A percentile compares a stretch with the other conserved stretches of the same genome.
Conservation (phyloP, 2,888 invertebrate species). For the Limenitis camilla region DNA sequence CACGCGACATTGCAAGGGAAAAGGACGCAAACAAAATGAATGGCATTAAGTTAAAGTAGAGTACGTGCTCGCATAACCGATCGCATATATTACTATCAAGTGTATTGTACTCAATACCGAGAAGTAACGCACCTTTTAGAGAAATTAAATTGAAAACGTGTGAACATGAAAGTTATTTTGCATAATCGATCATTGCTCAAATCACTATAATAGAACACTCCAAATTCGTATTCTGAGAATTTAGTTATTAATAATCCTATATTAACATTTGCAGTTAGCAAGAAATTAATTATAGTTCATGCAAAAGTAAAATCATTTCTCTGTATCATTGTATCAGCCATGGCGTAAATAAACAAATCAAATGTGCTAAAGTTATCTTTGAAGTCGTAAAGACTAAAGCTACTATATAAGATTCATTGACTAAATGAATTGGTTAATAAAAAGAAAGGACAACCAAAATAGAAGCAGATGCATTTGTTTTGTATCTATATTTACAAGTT, state of each 20-base stretch:
- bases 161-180: neutral
- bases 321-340: no score
- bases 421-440: neutral
- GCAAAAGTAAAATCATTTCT: no score
- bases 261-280: no score
- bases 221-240: no score
- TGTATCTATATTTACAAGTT: slow-evolving; percentile 41
- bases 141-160: neutral
- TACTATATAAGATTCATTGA: no score
- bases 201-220: no score
- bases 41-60: neutral
- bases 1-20: neutral
- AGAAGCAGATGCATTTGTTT: slow-evolving; percentile 40
- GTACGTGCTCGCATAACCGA: neutral
- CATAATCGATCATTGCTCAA: neutral
- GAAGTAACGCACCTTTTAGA: neutral
- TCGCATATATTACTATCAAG: neutral
- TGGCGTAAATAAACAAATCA: no score
- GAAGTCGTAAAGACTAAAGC: no score
- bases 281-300: no score
- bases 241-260: no score
- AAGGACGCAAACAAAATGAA: neutral
- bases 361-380: no score
- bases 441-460: slow-evolving; percentile 31
- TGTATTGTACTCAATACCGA: neutral